These are phyloP conservation scores for Oreochromis aureus DNA, from an alignment of 2,113 vertebrate genomes.

Conservation along the genomic window DNA sequence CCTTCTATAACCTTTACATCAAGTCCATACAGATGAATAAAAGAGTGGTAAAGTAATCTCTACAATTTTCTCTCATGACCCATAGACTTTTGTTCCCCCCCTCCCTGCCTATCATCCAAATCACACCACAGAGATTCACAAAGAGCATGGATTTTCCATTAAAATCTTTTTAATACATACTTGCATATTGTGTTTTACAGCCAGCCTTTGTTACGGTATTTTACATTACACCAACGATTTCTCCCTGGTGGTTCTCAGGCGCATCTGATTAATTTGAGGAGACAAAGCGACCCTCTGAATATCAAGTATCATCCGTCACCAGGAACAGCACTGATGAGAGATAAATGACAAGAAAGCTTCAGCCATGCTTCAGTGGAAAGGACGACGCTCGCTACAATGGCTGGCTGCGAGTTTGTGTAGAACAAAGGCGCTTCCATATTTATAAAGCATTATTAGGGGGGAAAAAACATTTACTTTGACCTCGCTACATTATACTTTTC, in stretches of 20 bases:
- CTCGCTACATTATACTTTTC: not conserved
- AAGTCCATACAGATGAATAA: not conserved
- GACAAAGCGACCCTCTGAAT: constrained; percentile 61
- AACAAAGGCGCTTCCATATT: constrained; percentile 27
- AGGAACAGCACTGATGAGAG: constrained; percentile 50
- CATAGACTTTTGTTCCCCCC: not conserved
- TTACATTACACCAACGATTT: constrained; percentile 51
- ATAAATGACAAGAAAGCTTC: constrained; percentile 55
- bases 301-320: constrained; percentile 61
- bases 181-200: constrained; percentile 32
- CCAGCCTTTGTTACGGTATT: constrained; percentile 25
- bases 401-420: not conserved
- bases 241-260: constrained; percentile 47
- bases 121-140: not conserved
- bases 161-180: constrained; percentile 5
- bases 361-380: constrained; percentile 38
- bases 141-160: not conserved
- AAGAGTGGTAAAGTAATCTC: not conserved
- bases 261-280: constrained; percentile 64
- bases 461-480: not conserved
- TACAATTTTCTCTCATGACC: not conserved
- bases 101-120: not conserved
- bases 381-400: constrained; percentile 7
- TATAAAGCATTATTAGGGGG: not conserved
- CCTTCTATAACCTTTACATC: not conserved